Evolutionary conservation across 30 jellyfish, hydroid and myxozoan genomes (phyloP), one percentile per base, ranked within the genome.

Genomic region (Aurelia sp.): DNA sequence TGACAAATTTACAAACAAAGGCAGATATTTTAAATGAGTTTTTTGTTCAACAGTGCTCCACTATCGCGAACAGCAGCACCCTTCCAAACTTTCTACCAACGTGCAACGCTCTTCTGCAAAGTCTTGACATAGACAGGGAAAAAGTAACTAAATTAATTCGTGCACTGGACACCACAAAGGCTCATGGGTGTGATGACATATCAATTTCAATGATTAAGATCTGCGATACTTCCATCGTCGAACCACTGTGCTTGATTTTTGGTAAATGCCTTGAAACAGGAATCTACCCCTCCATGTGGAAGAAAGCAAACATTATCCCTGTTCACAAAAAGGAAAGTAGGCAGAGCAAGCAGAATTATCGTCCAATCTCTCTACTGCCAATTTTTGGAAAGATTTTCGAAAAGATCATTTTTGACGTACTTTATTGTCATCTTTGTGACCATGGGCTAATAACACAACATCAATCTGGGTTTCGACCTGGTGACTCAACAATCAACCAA

Each of bases 381-480:
- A 53, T 53, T 53, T 53, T 53, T 53, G 65, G 65, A 53, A 75
- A 48, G 44, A 51, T 52, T 40, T 75, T 75, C 44, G 55, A 75
- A 19, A 75, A 75, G 77, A 52, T 75, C 86, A 52, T 75, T 30
- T 75, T 41, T n/a, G n/a, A n/a, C n/a, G n/a, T n/a, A n/a, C n/a
- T n/a, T n/a, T 75, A 75, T 57, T 75, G 76, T 75, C 75, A 61
- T 61, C 57, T 75, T 75, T 51, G 76, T 75, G 76, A 51, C 76
- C 76, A 75, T 57, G 76, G 58, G 21, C 60, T 75, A 73, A 51
- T 75, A 57, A 40, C 73, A 13, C 84, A 31, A 80, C 82, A 80
- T 66, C 90, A 80, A 21, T 66, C 82, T 21, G 82, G 90, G 13
- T 80, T 80, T 66, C 72, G 59, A 1, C 90, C 90, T 20, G 90